Percentiles rank a stretch among this genome's conserved stretches.
Evolutionary conservation across 2,113 vertebrate genomes (phyloP).

Genomic region (Caloenas nicobarica): DNA sequence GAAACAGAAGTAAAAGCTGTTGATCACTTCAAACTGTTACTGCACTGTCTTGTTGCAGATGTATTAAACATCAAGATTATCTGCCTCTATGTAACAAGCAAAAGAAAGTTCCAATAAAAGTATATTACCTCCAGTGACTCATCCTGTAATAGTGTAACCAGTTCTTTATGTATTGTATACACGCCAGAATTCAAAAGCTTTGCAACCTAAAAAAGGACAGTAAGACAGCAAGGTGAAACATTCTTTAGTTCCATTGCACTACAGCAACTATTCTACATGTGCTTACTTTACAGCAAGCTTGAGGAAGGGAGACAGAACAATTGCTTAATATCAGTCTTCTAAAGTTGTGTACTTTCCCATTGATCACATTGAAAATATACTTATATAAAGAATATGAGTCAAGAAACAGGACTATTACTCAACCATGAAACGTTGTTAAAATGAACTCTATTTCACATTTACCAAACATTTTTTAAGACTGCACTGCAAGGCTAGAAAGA

Average conservation of each 20-base stretch:
- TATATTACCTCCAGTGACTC: constrained; percentile 91
- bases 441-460: neutral
- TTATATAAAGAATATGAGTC: neutral
- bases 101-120: constrained; percentile 36
- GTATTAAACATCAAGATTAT: constrained; percentile 26
- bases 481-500: neutral
- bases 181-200: constrained; percentile 89
- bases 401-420: neutral
- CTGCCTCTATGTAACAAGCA: neutral
- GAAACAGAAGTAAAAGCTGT: neutral
- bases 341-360: neutral
- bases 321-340: neutral
- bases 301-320: neutral
- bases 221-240: constrained; percentile 14
- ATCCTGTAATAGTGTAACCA: constrained; percentile 88
- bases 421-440: neutral
- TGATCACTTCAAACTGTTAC: neutral
- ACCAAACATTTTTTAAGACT: neutral
- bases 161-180: constrained; percentile 89
- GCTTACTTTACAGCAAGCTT: neutral
- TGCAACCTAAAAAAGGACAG: constrained; percentile 82
- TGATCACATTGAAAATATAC: neutral
- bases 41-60: neutral
- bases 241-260: constrained; percentile 5
- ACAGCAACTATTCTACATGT: neutral